Conservation (phyloP, 1,140 invertebrate genomes). For the Melanaphis sacchari region DNA sequence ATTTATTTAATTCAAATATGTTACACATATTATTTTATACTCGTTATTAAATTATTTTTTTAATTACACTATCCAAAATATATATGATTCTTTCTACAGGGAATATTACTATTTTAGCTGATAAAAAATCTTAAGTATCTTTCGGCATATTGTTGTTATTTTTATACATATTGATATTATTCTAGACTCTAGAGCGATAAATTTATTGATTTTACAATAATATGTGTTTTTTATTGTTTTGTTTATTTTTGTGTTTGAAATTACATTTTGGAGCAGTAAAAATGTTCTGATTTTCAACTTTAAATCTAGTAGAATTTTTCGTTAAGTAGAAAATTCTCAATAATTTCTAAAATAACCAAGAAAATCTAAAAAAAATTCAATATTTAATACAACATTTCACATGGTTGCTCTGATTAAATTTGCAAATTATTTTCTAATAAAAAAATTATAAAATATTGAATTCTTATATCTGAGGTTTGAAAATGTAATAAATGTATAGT, state of each 20-base stretch:
- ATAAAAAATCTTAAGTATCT: not conserved
- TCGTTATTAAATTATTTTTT: too few species aligned
- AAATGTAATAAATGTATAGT: not conserved
- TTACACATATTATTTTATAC: too few species aligned
- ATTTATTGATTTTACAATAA: not conserved
- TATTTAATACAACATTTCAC: not conserved
- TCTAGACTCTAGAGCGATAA: not conserved
- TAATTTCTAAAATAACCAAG: not conserved
- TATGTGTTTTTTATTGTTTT: not conserved
- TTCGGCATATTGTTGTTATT: not conserved
- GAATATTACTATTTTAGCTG: too few species aligned
- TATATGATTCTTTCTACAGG: too few species aligned
- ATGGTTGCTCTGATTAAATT: not conserved
- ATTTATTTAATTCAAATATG: too few species aligned
- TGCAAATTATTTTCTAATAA: not conserved
- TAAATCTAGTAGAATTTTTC: not conserved
- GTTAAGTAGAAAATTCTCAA: too few species aligned
- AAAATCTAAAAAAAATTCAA: not conserved
- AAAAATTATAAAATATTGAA: not conserved
- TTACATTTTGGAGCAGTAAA: not conserved
- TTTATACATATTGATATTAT: not conserved
- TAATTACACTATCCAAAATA: too few species aligned
- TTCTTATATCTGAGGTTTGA: not conserved
- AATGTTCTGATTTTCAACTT: not conserved
- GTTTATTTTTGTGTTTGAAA: not conserved